These are phyloP conservation scores for Psix sp. DNA, from an alignment of 1,140 invertebrate species.

Conservation along the genomic window DNA sequence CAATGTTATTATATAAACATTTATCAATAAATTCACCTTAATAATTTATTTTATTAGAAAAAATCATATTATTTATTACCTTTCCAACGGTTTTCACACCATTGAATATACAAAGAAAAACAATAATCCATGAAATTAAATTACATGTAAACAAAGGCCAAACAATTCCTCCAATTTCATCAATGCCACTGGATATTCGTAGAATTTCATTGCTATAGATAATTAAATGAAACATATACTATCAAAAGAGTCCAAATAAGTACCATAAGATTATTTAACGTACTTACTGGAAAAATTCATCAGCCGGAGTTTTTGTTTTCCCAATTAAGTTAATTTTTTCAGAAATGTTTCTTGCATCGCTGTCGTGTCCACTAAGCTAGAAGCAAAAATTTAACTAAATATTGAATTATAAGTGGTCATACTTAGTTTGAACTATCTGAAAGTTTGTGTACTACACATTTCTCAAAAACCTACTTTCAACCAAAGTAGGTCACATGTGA, in stretches of 20 bases:
- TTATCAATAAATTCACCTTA: constrained; percentile 1
- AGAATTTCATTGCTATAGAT: constrained; percentile 82
- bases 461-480: no score
- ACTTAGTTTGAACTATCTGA: no score
- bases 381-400: constrained; percentile 12
- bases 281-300: constrained; percentile 91
- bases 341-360: constrained; percentile 56
- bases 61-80: constrained; percentile 69
- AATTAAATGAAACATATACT: not conserved
- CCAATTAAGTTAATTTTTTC: constrained; percentile 64
- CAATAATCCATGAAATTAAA: constrained; percentile 84
- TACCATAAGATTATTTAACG: not conserved
- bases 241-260: no score
- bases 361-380: constrained; percentile 60
- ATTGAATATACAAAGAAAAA: constrained; percentile 88
- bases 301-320: constrained; percentile 82
- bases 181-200: constrained; percentile 81
- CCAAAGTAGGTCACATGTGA: no score
- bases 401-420: constrained; percentile 18
- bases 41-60: not conserved
- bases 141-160: constrained; percentile 85
- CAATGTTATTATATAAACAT: constrained; percentile 1
- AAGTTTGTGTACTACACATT: no score
- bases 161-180: constrained; percentile 83
- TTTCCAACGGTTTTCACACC: constrained; percentile 87